These are phyloP conservation scores for Eira barbara DNA, from an alignment of 2,113 vertebrate genomes.

Conservation along the genomic window DNA sequence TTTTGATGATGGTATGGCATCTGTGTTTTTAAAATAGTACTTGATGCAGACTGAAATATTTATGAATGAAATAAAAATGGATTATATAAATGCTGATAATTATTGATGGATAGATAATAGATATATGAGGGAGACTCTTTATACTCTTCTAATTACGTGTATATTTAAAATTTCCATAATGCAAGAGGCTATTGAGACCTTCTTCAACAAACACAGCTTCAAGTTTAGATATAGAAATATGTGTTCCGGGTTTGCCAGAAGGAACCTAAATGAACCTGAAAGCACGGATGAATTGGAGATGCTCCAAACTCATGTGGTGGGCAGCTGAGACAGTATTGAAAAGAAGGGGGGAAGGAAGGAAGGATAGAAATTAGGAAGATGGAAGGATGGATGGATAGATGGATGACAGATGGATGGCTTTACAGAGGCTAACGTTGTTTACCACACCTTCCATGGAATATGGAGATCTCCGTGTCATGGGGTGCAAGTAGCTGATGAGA, in stretches of 20 bases:
- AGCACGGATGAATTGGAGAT: background rate
- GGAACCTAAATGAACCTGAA: background rate
- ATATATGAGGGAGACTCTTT: background rate
- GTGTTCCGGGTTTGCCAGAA: background rate
- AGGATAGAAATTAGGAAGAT: background rate
- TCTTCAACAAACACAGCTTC: background rate
- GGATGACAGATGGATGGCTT: background rate
- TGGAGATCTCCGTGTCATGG: slow-evolving; percentile 92
- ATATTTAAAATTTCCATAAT: background rate
- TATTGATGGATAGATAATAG: background rate
- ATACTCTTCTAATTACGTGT: background rate
- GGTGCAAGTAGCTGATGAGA: slow-evolving; percentile 89
- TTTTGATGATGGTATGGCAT: background rate
- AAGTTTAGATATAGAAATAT: background rate
- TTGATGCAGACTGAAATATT: background rate
- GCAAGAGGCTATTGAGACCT: background rate
- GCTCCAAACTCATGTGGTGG: background rate
- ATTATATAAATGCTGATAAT: background rate
- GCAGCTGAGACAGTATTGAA: background rate
- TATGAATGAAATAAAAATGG: background rate
- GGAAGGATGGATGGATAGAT: background rate
- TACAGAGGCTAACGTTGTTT: slow-evolving; percentile 64
- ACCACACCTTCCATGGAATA: slow-evolving; percentile 79
- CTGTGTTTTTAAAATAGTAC: background rate
- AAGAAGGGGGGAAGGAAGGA: background rate